These are phyloP conservation scores for Tragelaphus buxtoni DNA, from an alignment of 2,113 vertebrate genomes.

Conservation along the genomic window DNA sequence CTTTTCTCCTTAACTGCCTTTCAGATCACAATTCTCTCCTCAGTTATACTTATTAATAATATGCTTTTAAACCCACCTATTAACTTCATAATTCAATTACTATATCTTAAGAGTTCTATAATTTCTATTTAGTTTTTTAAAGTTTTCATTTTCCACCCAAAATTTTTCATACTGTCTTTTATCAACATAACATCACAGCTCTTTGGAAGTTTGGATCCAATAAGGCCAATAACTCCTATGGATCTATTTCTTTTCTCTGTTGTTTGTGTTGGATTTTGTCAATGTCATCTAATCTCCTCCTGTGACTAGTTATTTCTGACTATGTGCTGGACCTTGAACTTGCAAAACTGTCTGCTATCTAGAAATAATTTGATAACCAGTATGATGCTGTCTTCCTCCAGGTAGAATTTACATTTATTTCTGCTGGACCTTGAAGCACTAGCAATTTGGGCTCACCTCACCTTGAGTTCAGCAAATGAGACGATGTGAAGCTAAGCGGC, in stretches of 20 bases:
- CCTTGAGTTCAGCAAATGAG: neutral
- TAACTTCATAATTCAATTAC: neutral
- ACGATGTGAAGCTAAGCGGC: neutral
- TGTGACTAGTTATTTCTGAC: neutral
- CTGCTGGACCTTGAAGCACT: neutral
- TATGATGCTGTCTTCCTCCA: neutral
- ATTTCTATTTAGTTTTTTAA: neutral
- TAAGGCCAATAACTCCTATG: neutral
- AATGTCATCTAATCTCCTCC: neutral
- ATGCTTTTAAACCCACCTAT: neutral
- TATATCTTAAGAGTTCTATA: neutral
- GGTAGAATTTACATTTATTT: neutral
- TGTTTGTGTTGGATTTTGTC: neutral
- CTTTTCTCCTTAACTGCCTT: neutral
- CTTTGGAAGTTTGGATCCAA: neutral
- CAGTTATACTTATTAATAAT: neutral
- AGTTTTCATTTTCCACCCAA: neutral
- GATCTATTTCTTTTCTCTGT: neutral
- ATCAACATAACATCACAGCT: neutral
- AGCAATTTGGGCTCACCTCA: neutral
- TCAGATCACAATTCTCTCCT: neutral
- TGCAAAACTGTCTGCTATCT: neutral
- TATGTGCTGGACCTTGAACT: neutral
- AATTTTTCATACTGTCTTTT: neutral
- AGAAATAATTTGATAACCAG: neutral